These are phyloP conservation scores for Pelmatolapia mariae DNA, from an alignment of 2,113 vertebrate genomes.

Conservation along the genomic window DNA sequence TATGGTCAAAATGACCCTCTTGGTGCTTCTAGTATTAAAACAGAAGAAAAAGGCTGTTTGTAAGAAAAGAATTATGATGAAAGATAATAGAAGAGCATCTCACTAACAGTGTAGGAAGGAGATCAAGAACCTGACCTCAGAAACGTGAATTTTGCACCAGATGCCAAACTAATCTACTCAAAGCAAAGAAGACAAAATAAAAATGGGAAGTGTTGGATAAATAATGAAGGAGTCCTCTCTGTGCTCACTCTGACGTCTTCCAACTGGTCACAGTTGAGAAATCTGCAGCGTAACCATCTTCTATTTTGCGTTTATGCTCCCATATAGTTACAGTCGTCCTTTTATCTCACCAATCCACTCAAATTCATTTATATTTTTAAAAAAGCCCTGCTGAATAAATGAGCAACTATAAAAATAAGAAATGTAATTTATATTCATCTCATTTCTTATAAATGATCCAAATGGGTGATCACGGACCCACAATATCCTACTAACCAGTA, in stretches of 20 bases:
- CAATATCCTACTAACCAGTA: neutral
- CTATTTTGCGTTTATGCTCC: neutral
- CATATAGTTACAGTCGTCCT: neutral
- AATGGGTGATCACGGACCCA: neutral
- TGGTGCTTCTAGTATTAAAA: neutral
- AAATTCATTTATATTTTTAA: neutral
- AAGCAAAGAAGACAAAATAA: slow-evolving; percentile 22
- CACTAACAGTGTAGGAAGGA: neutral
- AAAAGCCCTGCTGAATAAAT: neutral
- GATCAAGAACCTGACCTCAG: neutral
- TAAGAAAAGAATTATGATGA: neutral
- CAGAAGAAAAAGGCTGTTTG: neutral
- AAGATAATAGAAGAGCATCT: neutral
- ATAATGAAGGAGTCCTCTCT: neutral
- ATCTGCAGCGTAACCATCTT: neutral
- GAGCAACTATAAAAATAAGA: neutral
- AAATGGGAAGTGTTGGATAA: slow-evolving; percentile 33
- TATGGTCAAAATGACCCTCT: neutral
- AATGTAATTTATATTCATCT: neutral
- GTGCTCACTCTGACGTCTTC: neutral
- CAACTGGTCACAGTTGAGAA: neutral
- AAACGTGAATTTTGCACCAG: slow-evolving; percentile 24
- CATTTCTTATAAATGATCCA: neutral
- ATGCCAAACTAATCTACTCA: slow-evolving; percentile 12
- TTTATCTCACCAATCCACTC: neutral